Percentiles rank a stretch among this genome's conserved stretches.
These are phyloP conservation scores for Octomys mimax DNA, from an alignment of 2,797 vertebrate species.

Conservation along the genomic window DNA sequence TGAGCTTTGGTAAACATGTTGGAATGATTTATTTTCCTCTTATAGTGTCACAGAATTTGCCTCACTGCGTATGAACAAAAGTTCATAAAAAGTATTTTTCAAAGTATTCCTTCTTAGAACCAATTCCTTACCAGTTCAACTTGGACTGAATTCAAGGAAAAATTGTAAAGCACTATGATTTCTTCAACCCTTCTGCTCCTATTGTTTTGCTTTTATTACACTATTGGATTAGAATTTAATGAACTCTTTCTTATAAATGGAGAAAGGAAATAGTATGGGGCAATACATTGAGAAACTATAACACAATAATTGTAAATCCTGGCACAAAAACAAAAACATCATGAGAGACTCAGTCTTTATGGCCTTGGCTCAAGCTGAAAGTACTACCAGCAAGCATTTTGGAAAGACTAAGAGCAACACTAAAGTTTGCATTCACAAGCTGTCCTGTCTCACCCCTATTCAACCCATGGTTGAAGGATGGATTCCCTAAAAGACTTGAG, in stretches of 20 bases:
- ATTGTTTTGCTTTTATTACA: constrained; percentile 63
- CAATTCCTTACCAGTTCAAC: neutral
- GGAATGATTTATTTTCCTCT: constrained; percentile 67
- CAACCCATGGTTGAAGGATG: neutral
- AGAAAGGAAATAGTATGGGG: neutral
- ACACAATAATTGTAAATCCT: constrained; percentile 35
- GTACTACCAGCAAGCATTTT: neutral
- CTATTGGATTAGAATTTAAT: constrained; percentile 59
- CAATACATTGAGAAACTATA: neutral
- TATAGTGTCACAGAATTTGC: neutral
- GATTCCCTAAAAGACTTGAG: neutral
- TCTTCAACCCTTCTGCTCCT: constrained; percentile 57
- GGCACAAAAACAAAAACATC: constrained; percentile 12
- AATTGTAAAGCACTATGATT: constrained; percentile 11
- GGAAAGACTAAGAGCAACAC: neutral
- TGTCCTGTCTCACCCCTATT: neutral
- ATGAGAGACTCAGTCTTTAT: neutral
- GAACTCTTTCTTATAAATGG: constrained; percentile 36
- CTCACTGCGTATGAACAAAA: constrained; percentile 31
- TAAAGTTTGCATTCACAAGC: no score
- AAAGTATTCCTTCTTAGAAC: constrained; percentile 46
- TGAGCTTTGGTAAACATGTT: constrained; percentile 61
- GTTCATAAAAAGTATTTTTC: constrained; percentile 47
- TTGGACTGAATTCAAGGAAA: constrained; percentile 60
- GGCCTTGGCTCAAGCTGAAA: constrained; percentile 26